These are phyloP conservation scores for Asarcornis scutulata DNA, from an alignment of 2,113 vertebrate genomes.

Conservation along the genomic window DNA sequence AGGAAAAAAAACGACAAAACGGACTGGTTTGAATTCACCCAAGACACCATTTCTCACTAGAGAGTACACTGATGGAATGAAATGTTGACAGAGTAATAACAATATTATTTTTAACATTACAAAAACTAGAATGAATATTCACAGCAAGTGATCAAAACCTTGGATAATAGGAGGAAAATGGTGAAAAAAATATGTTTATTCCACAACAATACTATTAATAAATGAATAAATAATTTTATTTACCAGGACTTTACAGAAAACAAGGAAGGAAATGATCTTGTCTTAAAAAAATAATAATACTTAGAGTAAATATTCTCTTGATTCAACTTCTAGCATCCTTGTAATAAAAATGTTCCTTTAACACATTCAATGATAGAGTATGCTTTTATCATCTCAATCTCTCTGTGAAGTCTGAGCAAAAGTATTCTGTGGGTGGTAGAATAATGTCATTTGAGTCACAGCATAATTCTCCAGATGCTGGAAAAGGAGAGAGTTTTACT, in stretches of 20 bases:
- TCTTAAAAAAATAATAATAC: not conserved
- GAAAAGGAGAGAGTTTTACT: constrained; percentile 47
- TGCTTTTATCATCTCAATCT: constrained; percentile 64
- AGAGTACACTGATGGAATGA: constrained; percentile 15
- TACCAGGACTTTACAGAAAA: not conserved
- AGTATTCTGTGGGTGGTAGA: constrained; percentile 56
- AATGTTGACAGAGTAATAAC: not conserved
- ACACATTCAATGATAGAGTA: constrained; percentile 56
- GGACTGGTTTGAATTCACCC: not conserved
- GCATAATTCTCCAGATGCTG: constrained; percentile 48
- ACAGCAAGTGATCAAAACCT: not conserved
- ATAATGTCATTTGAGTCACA: constrained; percentile 60
- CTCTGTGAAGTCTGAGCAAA: constrained; percentile 61
- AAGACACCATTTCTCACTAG: not conserved
- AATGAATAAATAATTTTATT: constrained; percentile 9
- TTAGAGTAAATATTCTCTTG: constrained; percentile 49
- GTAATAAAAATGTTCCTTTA: constrained; percentile 50
- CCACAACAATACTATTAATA: not conserved
- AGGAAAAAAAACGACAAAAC: not conserved
- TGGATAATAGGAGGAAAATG: not conserved
- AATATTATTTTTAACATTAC: not conserved
- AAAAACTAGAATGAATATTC: not conserved
- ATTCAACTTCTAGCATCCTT: constrained; percentile 50
- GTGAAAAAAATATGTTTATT: constrained; percentile 11
- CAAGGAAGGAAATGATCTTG: not conserved